phyloP scores from a whole-genome alignment of 2,113 vertebrate species.

The Chloropsis hardwickii region DNA sequence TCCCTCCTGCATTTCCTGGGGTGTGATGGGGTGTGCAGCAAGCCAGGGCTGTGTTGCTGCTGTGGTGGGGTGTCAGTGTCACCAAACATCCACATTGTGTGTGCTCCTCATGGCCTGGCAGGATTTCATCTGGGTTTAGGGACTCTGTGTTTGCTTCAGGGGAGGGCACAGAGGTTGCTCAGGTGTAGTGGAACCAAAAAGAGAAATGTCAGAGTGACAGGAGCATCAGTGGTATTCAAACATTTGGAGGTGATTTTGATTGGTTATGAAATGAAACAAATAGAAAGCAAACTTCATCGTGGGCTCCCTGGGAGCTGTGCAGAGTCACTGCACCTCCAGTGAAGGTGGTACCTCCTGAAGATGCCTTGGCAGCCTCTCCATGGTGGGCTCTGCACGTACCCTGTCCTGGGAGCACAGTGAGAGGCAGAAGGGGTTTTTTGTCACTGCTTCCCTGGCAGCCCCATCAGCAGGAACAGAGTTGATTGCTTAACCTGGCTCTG shows the following conservation, averaged over 20 bases:
- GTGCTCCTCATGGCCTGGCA: neutral
- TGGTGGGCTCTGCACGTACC: neutral
- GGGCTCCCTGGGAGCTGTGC: neutral
- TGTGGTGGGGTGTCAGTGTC: neutral
- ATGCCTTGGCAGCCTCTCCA: neutral
- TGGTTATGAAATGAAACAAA: neutral
- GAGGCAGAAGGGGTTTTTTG: neutral
- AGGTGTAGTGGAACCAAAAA: neutral
- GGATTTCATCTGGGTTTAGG: neutral
- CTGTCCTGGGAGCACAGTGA: neutral
- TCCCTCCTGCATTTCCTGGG: neutral
- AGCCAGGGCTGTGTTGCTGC: neutral
- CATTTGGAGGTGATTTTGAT: neutral
- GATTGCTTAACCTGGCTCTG: neutral
- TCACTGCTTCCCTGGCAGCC: neutral
- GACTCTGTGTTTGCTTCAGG: neutral
- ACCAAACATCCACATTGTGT: accelerated
- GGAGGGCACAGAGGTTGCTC: neutral
- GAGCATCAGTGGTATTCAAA: neutral
- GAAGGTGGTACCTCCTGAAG: neutral
- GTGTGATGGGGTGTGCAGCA: neutral
- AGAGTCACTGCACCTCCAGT: neutral
- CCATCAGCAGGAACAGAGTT: neutral
- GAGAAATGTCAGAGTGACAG: neutral
- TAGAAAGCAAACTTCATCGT: neutral